Percentiles rank a stretch among this genome's conserved stretches.
These are phyloP conservation scores for Syncerus caffer DNA, from an alignment of 2,797 vertebrate genomes.

Conservation along the genomic window DNA sequence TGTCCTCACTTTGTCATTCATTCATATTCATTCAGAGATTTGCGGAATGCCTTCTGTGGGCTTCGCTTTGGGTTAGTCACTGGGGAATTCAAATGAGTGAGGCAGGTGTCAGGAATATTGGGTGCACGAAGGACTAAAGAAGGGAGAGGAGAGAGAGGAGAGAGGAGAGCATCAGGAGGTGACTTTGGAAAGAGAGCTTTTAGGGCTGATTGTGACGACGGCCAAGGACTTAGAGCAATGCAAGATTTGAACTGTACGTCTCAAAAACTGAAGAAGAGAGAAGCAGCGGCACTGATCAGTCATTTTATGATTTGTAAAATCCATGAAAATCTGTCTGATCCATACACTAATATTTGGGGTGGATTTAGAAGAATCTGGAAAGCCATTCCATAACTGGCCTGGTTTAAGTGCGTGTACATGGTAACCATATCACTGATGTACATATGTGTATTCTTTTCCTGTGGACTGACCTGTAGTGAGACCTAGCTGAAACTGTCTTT, in stretches of 20 bases:
- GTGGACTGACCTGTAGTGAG: not conserved
- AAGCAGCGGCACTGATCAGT: not conserved
- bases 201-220: not conserved
- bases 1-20: constrained; percentile 40
- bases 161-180: not conserved
- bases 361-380: constrained; percentile 30
- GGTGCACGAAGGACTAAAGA: not conserved
- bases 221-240: not conserved
- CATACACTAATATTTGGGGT: not conserved
- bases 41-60: not conserved
- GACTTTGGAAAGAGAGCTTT: not conserved
- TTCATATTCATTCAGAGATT: constrained; percentile 33
- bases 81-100: not conserved
- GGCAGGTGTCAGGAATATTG: not conserved
- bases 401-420: constrained; percentile 35
- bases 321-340: not conserved
- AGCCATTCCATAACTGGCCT: not conserved
- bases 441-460: not conserved
- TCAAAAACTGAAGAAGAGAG: constrained; percentile 11
- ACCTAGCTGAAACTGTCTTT: not conserved
- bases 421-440: not conserved
- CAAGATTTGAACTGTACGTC: not conserved
- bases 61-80: not conserved
- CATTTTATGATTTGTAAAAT: not conserved
- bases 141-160: not conserved